Evolutionary conservation across 2,888 invertebrate species (phyloP), one percentile per base, ranked within the genome.

Genomic region (Polietes domitor): DNA sequence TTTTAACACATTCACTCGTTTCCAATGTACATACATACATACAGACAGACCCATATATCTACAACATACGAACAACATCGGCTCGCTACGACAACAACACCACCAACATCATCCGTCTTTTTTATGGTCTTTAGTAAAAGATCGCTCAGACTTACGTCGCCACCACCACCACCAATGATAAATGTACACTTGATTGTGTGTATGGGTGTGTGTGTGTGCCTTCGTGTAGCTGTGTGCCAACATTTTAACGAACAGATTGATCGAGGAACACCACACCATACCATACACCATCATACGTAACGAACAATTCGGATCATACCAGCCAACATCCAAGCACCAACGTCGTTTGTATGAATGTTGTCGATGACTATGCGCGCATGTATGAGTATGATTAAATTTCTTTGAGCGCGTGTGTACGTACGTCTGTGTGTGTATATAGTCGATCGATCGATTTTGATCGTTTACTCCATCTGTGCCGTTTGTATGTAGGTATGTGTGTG

Each of bases 91-190:
- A n/a, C n/a, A n/a, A n/a, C n/a, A n/a, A 76, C 37, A 79, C 50
- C 74, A 74, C 10, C 74, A 77, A 70, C 21, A 77, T 19, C 32
- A 77, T 21, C 15, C 75, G 37, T 41, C 15, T 76, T 74, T 75
- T 80, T 80, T 73, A 83, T 81, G 41, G 41, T 24, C 12, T 19
- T 68, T 41, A 76, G 72, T 78, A 84, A 72, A 81, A 78, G 81
- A 84, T 84, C 84, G 75, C 75, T 84, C 78, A 84, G 84, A 78
- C 84, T 84, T 84, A 68, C 81, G 84, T 84, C 84, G 84, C 84
- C 83, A 81, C 75, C 73, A 37, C 47, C 72, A 76, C 63, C 9
- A 26, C 37, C 6, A 37, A 37, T 7, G 6, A 10, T 37, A 68
- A 76, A 71, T 50, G 47, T 74, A 79, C 76, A 79, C 50, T 53